Evolutionary conservation across 30 jellyfish, hydroid and myxozoan genomes (phyloP).

Genomic region (Catostylus mosaicus): DNA sequence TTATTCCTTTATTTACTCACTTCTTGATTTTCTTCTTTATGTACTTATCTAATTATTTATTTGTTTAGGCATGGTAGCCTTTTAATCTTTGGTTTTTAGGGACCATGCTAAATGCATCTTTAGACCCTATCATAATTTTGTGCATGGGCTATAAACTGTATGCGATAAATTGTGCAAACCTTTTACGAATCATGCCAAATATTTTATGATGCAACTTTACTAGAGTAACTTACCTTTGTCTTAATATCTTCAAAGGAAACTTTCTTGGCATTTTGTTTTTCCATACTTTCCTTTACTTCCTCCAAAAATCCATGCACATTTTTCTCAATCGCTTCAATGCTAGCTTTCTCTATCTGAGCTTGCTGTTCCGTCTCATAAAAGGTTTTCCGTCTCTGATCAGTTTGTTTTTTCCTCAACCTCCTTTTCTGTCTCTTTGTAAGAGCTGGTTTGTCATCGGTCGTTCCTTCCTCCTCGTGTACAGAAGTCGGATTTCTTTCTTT

Average conservation of each 20-base stretch:
- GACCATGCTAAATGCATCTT: too few species aligned
- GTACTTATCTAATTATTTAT: too few species aligned
- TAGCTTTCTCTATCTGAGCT: not conserved
- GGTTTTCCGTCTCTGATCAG: not conserved
- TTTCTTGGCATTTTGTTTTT: not conserved
- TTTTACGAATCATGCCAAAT: too few species aligned
- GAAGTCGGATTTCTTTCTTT: too few species aligned
- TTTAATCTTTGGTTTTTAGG: too few species aligned
- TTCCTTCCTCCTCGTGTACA: not conserved
- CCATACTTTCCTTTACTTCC: not conserved
- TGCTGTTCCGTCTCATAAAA: not conserved
- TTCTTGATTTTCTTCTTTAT: too few species aligned
- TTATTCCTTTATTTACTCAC: too few species aligned
- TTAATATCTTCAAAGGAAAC: not conserved
- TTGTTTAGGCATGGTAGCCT: too few species aligned
- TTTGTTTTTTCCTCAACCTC: not conserved
- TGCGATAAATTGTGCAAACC: too few species aligned
- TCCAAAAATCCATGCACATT: not conserved
- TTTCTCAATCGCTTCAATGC: not conserved
- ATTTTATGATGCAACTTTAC: too few species aligned
- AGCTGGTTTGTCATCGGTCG: not conserved
- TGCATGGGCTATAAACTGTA: too few species aligned
- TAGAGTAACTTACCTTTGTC: not conserved
- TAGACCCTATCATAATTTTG: too few species aligned
- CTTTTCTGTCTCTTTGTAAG: not conserved